These are phyloP conservation scores for Ormyrus rosae DNA, from an alignment of 2,888 invertebrate species.

Conservation along the genomic window DNA sequence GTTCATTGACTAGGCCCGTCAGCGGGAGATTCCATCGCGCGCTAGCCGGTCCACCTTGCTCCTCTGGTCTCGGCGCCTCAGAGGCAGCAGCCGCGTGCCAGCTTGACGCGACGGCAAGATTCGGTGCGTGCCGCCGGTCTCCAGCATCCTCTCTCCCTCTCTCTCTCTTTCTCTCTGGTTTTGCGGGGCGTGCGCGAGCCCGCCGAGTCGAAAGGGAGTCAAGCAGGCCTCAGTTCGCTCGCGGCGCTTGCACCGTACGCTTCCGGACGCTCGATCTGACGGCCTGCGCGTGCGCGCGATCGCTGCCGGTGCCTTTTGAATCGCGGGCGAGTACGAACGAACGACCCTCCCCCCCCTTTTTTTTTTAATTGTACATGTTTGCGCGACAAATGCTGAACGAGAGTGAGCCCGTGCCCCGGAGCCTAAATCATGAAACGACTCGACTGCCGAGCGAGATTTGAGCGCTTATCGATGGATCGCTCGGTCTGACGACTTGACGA, in stretches of 20 bases:
- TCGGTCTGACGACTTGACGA: too few species aligned
- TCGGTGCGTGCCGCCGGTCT: background rate
- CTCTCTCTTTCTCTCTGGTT: conserved; percentile 1
- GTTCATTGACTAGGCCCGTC: background rate
- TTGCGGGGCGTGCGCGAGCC: conserved; percentile 11
- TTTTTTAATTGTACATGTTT: too few species aligned
- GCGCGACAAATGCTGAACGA: background rate
- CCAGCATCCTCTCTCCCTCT: conserved; percentile 4
- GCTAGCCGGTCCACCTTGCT: conserved; percentile 37
- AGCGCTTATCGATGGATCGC: too few species aligned
- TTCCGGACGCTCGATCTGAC: conserved; percentile 14
- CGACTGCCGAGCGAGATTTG: too few species aligned
- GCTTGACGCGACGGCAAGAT: conserved; percentile 12
- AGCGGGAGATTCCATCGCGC: background rate
- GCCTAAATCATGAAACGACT: too few species aligned
- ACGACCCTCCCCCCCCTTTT: background rate
- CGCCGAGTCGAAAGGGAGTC: background rate
- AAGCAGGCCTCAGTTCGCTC: conserved; percentile 69
- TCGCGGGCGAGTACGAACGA: conserved; percentile 16
- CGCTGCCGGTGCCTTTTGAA: background rate
- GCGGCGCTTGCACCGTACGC: conserved; percentile 70
- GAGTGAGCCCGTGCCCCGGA: too few species aligned
- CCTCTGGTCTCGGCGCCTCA: background rate
- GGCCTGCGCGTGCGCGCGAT: background rate
- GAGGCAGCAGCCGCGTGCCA: conserved; percentile 9